Evolutionary conservation across 2,113 vertebrate genomes (phyloP).

Genomic region (Catharus fuscescens): DNA sequence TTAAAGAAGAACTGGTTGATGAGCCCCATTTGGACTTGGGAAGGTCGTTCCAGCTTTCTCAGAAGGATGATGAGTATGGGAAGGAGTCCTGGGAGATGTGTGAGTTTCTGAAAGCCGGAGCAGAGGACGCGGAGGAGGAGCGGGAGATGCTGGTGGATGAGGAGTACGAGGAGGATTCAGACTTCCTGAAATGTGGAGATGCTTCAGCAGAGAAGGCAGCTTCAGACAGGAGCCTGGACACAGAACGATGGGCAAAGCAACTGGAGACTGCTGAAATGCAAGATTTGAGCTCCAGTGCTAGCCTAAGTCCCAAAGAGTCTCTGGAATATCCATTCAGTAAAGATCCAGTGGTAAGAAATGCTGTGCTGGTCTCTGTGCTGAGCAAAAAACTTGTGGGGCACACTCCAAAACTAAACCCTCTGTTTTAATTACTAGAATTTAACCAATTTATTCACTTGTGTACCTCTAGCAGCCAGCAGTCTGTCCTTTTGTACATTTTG

Average conservation of each 20-base stretch:
- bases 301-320: neutral
- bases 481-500: neutral
- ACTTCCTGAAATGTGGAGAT: neutral
- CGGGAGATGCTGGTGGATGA: constrained; percentile 87
- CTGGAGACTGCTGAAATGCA: neutral
- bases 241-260: constrained; percentile 19
- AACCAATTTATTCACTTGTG: neutral
- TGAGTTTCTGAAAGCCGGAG: constrained; percentile 58
- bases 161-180: constrained; percentile 69
- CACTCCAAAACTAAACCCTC: neutral
- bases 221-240: neutral
- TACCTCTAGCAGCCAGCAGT: neutral
- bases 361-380: neutral
- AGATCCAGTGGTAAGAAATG: constrained; percentile 47
- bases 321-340: neutral
- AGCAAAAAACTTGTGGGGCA: too few species aligned
- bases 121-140: constrained; percentile 59
- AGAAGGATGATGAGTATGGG: constrained; percentile 24
- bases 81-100: constrained; percentile 80
- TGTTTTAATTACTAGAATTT: neutral
- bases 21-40: constrained; percentile 81
- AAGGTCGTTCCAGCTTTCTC: constrained; percentile 73
- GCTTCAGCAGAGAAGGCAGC: neutral
- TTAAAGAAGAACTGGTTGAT: constrained; percentile 80
- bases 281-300: neutral